Evolutionary conservation across 2,888 invertebrate genomes (phyloP).

Genomic region (Heliconius ethilla): DNA sequence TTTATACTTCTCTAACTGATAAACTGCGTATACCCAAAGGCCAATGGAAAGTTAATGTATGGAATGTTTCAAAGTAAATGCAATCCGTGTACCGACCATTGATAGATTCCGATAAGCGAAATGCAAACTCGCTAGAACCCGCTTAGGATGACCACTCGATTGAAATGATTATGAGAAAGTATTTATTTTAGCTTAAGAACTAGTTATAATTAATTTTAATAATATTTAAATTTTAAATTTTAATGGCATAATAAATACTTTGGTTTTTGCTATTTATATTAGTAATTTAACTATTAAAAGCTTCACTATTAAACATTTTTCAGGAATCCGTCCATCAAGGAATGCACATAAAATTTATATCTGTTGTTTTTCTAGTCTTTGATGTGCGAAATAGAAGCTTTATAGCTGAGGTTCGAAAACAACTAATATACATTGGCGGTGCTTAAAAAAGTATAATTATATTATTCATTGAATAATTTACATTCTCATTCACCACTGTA

Average conservation of each 20-base stretch:
- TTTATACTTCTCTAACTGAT: constrained; percentile 29
- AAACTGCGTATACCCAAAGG: neutral
- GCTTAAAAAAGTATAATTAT: neutral
- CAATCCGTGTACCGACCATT: constrained; percentile 45
- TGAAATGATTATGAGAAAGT: constrained; percentile 31
- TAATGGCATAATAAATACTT: neutral
- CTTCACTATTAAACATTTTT: constrained; percentile 45
- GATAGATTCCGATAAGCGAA: constrained; percentile 51
- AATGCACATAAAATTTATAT: constrained; percentile 47
- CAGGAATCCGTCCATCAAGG: constrained; percentile 42
- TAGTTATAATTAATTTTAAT: neutral
- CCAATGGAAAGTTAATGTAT: constrained; percentile 46
- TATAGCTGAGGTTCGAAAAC: constrained; percentile 27
- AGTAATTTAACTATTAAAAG: neutral
- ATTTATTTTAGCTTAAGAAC: neutral
- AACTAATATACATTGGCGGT: neutral
- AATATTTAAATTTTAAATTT: too few species aligned
- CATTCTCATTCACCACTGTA: neutral
- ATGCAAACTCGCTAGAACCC: constrained; percentile 47
- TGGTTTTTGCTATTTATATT: too few species aligned
- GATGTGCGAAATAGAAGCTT: constrained; percentile 48
- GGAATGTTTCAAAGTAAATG: constrained; percentile 46
- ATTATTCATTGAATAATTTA: neutral
- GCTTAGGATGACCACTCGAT: constrained; percentile 32
- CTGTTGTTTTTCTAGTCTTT: constrained; percentile 45